Conservation (phyloP, 2,888 invertebrate species). For the Meiosimyza decipiens region DNA sequence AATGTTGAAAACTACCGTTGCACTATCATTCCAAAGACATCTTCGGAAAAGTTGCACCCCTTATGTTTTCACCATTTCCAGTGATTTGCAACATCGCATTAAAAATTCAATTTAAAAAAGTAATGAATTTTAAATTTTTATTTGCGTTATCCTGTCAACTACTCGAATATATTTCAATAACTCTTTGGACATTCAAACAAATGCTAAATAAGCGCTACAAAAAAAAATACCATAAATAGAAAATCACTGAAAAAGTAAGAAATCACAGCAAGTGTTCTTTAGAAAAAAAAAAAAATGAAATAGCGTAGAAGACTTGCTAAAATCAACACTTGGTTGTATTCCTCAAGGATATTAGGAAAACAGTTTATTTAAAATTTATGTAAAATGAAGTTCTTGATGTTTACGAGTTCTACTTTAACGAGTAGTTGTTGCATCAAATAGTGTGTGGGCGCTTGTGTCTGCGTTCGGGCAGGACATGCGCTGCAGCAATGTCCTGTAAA, state of each 20-base stretch:
- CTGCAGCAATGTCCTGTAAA: constrained; percentile 6
- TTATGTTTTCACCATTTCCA: no score
- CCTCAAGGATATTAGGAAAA: constrained; percentile 28
- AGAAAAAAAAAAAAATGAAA: not conserved
- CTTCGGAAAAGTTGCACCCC: no score
- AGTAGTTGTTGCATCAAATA: constrained; percentile 6
- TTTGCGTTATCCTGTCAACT: not conserved
- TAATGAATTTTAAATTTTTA: not conserved
- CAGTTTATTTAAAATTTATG: constrained; percentile 33
- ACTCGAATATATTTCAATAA: not conserved
- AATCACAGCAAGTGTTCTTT: constrained; percentile 15
- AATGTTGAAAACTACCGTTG: no score
- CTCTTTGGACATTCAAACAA: not conserved
- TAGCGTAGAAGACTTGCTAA: not conserved
- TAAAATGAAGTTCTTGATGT: constrained; percentile 9
- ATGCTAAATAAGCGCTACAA: not conserved
- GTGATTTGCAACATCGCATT: not conserved
- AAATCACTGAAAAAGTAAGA: not conserved
- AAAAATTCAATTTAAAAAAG: not conserved
- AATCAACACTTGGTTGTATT: constrained; percentile 2
- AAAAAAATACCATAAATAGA: not conserved
- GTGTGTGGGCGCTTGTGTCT: not conserved
- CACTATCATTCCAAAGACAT: no score
- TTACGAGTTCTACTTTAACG: not conserved
- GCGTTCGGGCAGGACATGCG: not conserved